Conservation (phyloP, 30 jellyfish, hydroid and myxozoan species). For the Nemopilema nomurai region DNA sequence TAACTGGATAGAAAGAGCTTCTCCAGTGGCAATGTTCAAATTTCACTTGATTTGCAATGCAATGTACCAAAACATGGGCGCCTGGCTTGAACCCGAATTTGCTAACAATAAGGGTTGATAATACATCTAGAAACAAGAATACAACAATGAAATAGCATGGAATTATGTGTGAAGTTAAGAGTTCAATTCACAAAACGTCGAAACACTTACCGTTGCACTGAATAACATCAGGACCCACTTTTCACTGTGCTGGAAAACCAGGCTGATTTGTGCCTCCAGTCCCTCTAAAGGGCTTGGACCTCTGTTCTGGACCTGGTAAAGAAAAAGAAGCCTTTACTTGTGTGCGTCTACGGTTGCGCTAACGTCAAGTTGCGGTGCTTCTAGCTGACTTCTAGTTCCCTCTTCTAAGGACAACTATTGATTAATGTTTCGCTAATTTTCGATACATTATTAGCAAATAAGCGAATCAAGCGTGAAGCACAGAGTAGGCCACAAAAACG, state of each 20-base stretch:
- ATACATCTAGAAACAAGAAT: neutral
- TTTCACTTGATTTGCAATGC: neutral
- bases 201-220: constrained; percentile 42
- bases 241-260: constrained; percentile 39
- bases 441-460: no score
- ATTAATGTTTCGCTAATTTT: no score
- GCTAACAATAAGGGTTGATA: neutral
- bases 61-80: neutral
- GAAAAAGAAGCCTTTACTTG: neutral
- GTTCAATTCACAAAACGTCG: neutral
- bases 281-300: constrained; percentile 78
- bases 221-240: constrained; percentile 52
- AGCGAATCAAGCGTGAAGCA: no score
- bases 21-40: no score
- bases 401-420: no score
- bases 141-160: neutral
- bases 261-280: constrained; percentile 48
- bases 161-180: neutral
- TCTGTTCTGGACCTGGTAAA: constrained; percentile 55
- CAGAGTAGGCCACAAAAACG: no score
- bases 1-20: no score
- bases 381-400: no score
- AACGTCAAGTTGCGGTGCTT: no score
- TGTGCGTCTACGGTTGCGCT: no score
- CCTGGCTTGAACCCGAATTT: no score